Evolutionary conservation across 2,113 vertebrate species (phyloP).

Genomic region (Apteryx owenii): DNA sequence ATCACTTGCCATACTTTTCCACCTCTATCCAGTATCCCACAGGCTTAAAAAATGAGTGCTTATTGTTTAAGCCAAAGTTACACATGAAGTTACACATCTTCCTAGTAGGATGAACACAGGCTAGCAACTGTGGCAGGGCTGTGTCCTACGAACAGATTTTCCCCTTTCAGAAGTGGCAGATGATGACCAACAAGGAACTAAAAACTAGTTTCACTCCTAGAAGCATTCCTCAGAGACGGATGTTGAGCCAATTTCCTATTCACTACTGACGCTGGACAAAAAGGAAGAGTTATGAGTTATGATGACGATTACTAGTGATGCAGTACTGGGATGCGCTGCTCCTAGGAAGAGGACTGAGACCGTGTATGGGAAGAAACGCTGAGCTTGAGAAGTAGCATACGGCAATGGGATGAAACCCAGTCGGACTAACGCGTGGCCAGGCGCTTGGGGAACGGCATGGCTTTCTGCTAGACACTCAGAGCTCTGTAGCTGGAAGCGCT

Average conservation of each 20-base stretch:
- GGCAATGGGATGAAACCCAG: neutral
- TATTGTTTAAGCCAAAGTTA: neutral
- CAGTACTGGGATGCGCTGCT: neutral
- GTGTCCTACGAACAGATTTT: no score
- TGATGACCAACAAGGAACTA: no score
- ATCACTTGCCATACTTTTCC: neutral
- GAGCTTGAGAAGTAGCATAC: neutral
- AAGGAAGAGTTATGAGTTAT: neutral
- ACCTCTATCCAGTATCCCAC: rapidly evolving
- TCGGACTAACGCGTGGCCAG: rapidly evolving
- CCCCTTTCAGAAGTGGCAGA: no score
- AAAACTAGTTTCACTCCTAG: no score
- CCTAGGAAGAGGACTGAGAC: neutral
- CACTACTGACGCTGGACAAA: neutral
- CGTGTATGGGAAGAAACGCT: neutral
- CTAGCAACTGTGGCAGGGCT: no score
- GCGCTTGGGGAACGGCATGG: neutral
- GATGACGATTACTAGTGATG: neutral
- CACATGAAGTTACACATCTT: no score
- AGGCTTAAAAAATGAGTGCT: neutral
- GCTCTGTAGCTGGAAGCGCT: neutral
- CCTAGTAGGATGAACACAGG: no score
- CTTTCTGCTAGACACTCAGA: neutral
- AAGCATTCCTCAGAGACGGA: no score
- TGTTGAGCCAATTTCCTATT: no score